Conservation (phyloP, 2,113 vertebrate genomes). For the Prunella himalayana region DNA sequence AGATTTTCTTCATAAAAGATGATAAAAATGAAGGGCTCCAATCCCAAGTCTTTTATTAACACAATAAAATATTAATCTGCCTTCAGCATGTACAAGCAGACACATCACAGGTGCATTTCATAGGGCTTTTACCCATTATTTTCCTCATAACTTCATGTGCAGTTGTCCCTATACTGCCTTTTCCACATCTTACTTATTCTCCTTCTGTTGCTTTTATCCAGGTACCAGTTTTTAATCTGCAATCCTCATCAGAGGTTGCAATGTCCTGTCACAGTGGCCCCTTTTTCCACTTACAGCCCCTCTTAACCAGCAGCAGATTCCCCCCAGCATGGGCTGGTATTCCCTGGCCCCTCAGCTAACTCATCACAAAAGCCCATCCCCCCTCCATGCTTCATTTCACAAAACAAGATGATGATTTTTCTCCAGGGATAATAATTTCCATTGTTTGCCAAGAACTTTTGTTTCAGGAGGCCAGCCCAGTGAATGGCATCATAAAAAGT, state of each 20-base stretch:
- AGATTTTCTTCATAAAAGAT: not conserved
- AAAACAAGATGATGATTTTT: not conserved
- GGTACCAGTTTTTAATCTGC: not conserved
- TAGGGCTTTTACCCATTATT: not conserved
- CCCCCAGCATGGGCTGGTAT: not conserved
- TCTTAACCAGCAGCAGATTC: not conserved
- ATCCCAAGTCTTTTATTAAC: not conserved
- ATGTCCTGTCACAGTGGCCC: not conserved
- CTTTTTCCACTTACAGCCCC: not conserved
- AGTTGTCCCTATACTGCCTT: not conserved
- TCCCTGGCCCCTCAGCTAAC: not conserved
- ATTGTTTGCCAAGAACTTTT: not conserved
- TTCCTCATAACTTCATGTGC: not conserved
- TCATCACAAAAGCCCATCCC: not conserved
- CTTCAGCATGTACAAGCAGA: not conserved
- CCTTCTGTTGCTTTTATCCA: not conserved
- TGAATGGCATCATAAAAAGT: not conserved
- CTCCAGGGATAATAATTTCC: not conserved
- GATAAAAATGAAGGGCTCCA: not conserved
- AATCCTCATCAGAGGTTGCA: not conserved
- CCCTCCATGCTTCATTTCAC: not conserved
- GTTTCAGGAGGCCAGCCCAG: not conserved
- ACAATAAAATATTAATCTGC: not conserved
- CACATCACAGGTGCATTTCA: not conserved
- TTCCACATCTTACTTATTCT: not conserved